Conservation (phyloP, 2,113 vertebrate genomes). For the Otis tarda region DNA sequence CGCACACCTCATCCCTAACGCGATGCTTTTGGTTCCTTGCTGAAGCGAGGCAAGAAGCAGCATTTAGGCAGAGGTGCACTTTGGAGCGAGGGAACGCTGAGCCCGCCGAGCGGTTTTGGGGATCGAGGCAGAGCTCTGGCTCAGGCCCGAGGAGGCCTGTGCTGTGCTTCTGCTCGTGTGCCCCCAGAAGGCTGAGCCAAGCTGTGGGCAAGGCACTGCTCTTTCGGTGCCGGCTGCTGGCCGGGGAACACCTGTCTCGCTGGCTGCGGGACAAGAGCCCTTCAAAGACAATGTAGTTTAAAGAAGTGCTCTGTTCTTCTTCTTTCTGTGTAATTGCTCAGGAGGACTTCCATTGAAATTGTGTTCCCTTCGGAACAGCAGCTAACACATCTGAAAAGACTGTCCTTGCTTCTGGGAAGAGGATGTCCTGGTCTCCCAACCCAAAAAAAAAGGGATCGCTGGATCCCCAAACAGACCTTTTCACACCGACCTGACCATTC, state of each 20-base stretch:
- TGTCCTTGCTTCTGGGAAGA: neutral
- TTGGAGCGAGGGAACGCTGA: neutral
- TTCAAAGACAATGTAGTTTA: neutral
- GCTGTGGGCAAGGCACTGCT: neutral
- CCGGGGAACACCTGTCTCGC: neutral
- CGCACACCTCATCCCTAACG: neutral
- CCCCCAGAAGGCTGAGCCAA: neutral
- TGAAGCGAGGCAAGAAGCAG: neutral
- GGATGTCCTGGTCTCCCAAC: neutral
- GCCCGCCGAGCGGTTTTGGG: neutral
- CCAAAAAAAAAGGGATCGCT: neutral
- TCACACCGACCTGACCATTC: neutral
- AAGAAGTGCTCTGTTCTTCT: neutral
- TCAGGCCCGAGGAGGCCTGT: neutral
- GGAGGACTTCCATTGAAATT: neutral
- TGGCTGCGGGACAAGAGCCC: neutral
- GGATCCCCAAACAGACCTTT: neutral
- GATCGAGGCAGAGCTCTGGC: neutral
- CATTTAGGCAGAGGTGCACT: neutral
- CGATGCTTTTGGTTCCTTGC: neutral
- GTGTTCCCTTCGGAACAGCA: neutral
- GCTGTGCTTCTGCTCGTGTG: neutral
- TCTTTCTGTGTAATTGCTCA: neutral
- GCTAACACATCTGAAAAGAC: neutral
- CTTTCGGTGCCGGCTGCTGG: no score